Base-by-base conservation (phyloP, 2,888 invertebrate species). In the Chamaedrilus cognettii region DNA sequence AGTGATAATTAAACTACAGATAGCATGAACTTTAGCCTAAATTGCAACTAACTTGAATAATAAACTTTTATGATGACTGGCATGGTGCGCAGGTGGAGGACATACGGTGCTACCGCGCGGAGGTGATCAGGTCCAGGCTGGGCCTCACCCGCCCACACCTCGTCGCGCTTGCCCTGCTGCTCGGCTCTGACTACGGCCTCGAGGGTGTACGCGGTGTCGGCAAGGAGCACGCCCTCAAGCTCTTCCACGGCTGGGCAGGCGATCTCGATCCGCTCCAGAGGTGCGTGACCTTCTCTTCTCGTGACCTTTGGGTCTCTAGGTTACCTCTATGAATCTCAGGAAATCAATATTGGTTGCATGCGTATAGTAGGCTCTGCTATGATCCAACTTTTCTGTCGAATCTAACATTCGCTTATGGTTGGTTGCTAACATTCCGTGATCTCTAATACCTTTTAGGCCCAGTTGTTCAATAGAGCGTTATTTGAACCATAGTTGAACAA, bases 161-260 rank as follows among this genome's bases (percentile, higher is more conserved):
- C 26, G 33, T 64, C 19, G 30, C 64, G 15, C 34, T 64, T n/a
- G 64, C 64, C 7, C 35, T 64, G 57, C 55, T 64, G 33, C 34
- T 57, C 26, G 64, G 64, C 33, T 64, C 56, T 31, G 64, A 64
- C 57, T 64, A 55, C 26, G 64, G 64, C 3, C 42, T 57, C n/a
- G 56, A 55, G 31, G 64, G 64, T 11, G 64, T 64, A 7, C 26
- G 35, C 3, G 57, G 64, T 23, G 28, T 57, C 31, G 64, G 64
- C 5, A 35, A 49, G 28, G 62, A 62, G 23, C 62, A 62, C 5
- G 64, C 64, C 56, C 32, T 64, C 31, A 32, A n/a, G 30, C 57
- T 64, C 1, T 30, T 64, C 30, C 28, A 35, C 19, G 50, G 33
- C 28, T 64, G 64, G 64, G 62, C 31, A 30, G 31, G 15, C 7